phyloP scores from a whole-genome alignment of 2,888 invertebrate species.

The Hermaeophaga mercurialis region DNA sequence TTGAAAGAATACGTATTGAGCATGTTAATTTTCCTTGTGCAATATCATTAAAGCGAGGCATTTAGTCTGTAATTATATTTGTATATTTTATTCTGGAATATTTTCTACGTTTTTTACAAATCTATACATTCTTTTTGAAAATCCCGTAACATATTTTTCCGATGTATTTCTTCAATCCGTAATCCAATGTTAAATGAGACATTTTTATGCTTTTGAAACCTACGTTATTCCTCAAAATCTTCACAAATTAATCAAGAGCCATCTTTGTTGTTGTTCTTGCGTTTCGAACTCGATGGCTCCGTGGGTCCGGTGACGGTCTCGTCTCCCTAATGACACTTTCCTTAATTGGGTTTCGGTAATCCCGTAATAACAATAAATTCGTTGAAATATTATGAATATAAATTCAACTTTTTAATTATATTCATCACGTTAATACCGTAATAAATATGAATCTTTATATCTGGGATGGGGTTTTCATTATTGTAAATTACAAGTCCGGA shows the following conservation, averaged over 20 bases:
- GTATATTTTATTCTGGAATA: too few relatives aligned
- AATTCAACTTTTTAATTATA: constrained; percentile 47
- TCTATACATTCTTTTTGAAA: too few relatives aligned
- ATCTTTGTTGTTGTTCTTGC: constrained; percentile 5
- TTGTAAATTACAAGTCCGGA: constrained; percentile 51
- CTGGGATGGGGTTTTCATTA: constrained; percentile 47
- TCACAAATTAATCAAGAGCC: constrained; percentile 8
- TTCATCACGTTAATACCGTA: constrained; percentile 50
- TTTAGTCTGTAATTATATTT: too few relatives aligned
- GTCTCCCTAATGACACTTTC: constrained; percentile 31
- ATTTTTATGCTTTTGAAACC: too few relatives aligned
- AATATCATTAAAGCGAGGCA: too few relatives aligned
- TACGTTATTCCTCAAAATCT: too few relatives aligned
- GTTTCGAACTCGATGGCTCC: constrained; percentile 4
- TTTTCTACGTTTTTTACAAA: too few relatives aligned
- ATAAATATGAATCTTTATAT: constrained; percentile 52
- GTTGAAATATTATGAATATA: constrained; percentile 40
- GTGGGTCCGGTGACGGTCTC: constrained; percentile 8
- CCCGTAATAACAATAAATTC: constrained; percentile 40
- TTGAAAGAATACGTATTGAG: too few relatives aligned
- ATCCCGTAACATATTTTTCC: too few relatives aligned
- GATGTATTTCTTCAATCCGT: too few relatives aligned
- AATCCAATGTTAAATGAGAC: too few relatives aligned
- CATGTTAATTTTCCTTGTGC: too few relatives aligned
- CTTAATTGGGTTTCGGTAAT: constrained; percentile 39